Percentiles rank a stretch among this genome's conserved stretches.
Conservation (phyloP, 2,888 invertebrate genomes). For the Tetanocera ferruginea region DNA sequence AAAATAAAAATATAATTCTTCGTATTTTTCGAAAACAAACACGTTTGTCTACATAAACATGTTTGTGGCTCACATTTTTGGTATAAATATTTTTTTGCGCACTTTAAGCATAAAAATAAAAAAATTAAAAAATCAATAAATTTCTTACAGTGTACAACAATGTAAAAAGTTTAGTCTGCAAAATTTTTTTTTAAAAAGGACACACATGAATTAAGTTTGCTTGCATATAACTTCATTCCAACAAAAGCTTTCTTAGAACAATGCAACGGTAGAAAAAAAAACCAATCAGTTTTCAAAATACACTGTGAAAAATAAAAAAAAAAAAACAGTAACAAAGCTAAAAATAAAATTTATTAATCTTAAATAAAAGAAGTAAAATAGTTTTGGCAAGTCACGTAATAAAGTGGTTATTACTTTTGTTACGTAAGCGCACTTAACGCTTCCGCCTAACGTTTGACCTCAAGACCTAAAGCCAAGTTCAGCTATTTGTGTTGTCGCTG, state of each 20-base stretch:
- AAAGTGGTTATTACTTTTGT: slow-evolving; percentile 1
- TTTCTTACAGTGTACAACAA: slow-evolving; percentile 63
- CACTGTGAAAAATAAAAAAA: neutral
- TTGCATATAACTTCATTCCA: slow-evolving; percentile 15
- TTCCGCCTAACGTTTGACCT: neutral
- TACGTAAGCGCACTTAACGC: neutral
- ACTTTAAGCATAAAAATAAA: neutral
- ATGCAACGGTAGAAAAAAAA: neutral
- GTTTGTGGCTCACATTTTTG: neutral
- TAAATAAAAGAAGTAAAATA: neutral
- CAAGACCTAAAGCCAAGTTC: neutral
- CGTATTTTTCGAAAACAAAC: no score
- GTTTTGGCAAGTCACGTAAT: slow-evolving; percentile 7
- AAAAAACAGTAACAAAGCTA: neutral
- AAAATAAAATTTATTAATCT: neutral
- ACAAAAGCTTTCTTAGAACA: slow-evolving; percentile 3
- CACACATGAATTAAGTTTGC: slow-evolving; percentile 15
- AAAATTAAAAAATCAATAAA: neutral
- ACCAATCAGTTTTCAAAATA: slow-evolving; percentile 17
- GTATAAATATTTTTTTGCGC: slow-evolving; percentile 6
- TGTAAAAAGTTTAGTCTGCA: slow-evolving; percentile 60
- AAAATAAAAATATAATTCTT: no score
- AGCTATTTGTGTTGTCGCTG: neutral
- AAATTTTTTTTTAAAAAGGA: slow-evolving; percentile 16
- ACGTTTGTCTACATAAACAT: no score